A percentile compares a stretch with the other conserved stretches of the same genome.
These are phyloP conservation scores for Gambusia affinis DNA, from an alignment of 2,113 vertebrate species.

Conservation along the genomic window DNA sequence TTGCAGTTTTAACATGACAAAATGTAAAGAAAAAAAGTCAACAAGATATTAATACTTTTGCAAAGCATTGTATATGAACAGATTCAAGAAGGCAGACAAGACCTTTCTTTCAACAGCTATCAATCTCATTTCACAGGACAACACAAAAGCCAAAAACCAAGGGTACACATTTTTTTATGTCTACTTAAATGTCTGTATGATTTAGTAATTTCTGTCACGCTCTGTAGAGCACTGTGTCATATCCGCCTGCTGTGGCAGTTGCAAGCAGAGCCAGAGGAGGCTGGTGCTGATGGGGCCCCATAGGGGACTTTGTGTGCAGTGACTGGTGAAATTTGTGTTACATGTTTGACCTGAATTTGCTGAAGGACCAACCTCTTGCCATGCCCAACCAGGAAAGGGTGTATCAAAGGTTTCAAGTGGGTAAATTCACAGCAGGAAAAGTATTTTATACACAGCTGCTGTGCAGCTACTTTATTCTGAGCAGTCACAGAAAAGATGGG, in stretches of 20 bases:
- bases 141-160: neutral
- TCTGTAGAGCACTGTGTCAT: neutral
- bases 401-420: conserved; percentile 39
- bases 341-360: conserved; percentile 50
- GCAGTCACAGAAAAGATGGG: neutral
- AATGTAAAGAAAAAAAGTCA: no score
- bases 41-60: no score
- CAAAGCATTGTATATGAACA: no score
- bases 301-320: conserved; percentile 34
- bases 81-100: neutral
- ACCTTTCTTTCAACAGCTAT: neutral
- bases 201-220: neutral
- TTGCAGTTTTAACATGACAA: no score
- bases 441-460: conserved; percentile 10
- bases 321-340: conserved; percentile 48
- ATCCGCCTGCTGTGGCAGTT: conserved; percentile 10
- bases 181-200: neutral
- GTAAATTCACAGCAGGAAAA: conserved; percentile 15
- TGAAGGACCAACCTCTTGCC: conserved; percentile 45
- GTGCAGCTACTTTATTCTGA: conserved; percentile 10
- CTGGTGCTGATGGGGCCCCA: conserved; percentile 41
- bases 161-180: neutral
- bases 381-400: conserved; percentile 11
- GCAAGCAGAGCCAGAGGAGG: conserved; percentile 11
- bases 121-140: neutral